Percentiles rank a stretch among this genome's conserved stretches.
These are phyloP conservation scores for Rostratula benghalensis DNA, from an alignment of 2,113 vertebrate species.

Conservation along the genomic window DNA sequence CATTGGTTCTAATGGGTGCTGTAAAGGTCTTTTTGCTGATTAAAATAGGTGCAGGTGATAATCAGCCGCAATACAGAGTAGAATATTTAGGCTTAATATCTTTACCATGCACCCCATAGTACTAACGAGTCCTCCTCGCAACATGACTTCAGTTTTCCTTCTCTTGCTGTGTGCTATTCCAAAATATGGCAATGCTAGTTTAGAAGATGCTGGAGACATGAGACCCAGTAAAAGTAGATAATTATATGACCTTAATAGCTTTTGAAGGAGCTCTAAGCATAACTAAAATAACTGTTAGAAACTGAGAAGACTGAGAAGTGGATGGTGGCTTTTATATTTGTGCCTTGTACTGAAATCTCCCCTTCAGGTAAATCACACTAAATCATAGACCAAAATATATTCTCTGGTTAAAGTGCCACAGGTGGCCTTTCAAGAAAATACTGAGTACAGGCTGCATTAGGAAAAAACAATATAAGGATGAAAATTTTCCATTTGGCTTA, in stretches of 20 bases:
- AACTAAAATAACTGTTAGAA: background rate
- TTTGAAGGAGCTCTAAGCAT: background rate
- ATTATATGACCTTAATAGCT: background rate
- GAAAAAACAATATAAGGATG: background rate
- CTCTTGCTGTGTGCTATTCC: background rate
- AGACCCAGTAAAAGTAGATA: background rate
- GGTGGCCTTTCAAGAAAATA: background rate
- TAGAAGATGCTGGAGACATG: background rate
- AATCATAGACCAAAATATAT: background rate
- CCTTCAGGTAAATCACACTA: background rate
- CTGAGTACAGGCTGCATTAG: background rate
- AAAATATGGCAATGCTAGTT: background rate
- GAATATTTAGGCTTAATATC: background rate
- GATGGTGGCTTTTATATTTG: background rate
- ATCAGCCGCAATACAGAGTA: background rate
- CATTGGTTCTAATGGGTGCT: background rate
- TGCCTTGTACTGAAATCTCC: background rate
- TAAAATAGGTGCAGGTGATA: background rate
- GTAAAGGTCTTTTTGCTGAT: background rate
- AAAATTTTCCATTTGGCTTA: background rate
- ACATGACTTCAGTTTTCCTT: background rate
- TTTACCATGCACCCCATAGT: background rate
- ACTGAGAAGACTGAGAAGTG: background rate
- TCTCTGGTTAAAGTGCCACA: background rate
- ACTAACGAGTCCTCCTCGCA: fast-evolving